These are phyloP conservation scores for Trachelipus rathkii DNA, from an alignment of 1,140 invertebrate genomes.

Conservation along the genomic window DNA sequence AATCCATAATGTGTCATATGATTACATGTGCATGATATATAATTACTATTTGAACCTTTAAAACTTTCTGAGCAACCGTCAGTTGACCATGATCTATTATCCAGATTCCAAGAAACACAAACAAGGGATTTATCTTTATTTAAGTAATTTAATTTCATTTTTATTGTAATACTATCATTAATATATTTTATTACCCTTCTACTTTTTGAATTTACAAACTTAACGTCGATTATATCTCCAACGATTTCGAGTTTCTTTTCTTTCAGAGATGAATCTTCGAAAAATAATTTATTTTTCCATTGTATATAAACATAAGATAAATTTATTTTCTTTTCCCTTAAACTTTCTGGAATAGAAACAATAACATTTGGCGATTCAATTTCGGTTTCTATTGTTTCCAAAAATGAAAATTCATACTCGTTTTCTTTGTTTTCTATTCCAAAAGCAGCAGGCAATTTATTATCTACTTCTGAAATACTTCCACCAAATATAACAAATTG, in stretches of 20 bases:
- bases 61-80: neutral
- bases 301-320: neutral
- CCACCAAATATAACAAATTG: no score
- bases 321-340: neutral
- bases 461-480: no score
- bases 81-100: neutral
- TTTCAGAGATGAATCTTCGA: neutral
- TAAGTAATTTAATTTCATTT: neutral
- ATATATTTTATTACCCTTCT: neutral
- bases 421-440: no score
- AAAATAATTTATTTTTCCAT: neutral
- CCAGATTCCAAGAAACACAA: neutral
- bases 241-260: neutral
- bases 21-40: neutral
- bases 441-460: no score
- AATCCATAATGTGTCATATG: neutral
- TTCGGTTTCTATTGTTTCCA: no score
- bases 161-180: neutral
- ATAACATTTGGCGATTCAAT: neutral
- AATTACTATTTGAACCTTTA: neutral
- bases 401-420: no score
- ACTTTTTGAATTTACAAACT: neutral
- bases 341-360: slow-evolving; percentile 1
- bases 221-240: neutral
- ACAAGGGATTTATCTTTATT: neutral